phyloP scores from a whole-genome alignment of 2,888 invertebrate genomes.

The Eilema depressum region DNA sequence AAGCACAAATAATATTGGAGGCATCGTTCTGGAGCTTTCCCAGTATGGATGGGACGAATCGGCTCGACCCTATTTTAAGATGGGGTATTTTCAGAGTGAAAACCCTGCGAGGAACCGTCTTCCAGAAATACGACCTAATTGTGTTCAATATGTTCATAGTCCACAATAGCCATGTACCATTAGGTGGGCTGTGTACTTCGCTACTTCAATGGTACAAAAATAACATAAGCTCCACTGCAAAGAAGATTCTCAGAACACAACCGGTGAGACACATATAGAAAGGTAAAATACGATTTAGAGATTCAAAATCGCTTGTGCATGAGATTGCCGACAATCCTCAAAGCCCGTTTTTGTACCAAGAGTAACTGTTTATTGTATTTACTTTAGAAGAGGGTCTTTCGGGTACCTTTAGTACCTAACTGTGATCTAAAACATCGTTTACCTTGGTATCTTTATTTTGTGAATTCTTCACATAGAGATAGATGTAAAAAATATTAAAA shows the following conservation, averaged over 20 bases:
- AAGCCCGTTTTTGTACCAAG: slow-evolving; percentile 2
- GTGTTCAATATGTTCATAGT: too few relatives aligned
- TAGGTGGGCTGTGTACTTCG: not conserved
- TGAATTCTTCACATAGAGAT: not conserved
- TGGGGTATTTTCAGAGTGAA: not conserved
- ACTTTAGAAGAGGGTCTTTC: not conserved
- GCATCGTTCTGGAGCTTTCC: not conserved
- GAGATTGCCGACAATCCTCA: slow-evolving; percentile 2
- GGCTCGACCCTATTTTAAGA: not conserved
- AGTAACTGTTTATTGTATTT: slow-evolving; percentile 2
- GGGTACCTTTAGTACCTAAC: slow-evolving; percentile 1
- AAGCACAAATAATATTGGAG: not conserved
- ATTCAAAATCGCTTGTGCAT: slow-evolving; percentile 9
- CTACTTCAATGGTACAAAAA: not conserved
- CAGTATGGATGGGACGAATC: not conserved
- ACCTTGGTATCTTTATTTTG: not conserved
- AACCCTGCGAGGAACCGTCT: not conserved
- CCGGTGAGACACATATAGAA: not conserved
- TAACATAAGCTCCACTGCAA: not conserved
- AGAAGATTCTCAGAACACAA: not conserved
- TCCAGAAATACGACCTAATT: too few relatives aligned
- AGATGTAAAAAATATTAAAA: not conserved
- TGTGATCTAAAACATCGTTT: slow-evolving; percentile 1
- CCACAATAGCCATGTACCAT: not conserved
- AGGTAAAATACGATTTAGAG: not conserved